Base-by-base conservation (phyloP, 2,888 invertebrate species). In the Xanthorhoe designata region DNA sequence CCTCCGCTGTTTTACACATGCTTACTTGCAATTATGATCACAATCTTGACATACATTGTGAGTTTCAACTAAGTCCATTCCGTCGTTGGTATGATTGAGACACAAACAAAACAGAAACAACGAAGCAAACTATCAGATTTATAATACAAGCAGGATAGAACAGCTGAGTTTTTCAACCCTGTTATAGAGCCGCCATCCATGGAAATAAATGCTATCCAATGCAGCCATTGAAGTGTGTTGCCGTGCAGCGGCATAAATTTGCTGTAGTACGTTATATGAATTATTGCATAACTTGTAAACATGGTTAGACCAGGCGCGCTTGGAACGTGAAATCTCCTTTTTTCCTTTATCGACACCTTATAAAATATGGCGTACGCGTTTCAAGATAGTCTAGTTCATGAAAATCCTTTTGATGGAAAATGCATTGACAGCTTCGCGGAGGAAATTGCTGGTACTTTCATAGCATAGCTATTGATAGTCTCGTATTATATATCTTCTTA, bases 251-350 rank as follows among this genome's bases (percentile, higher is more conserved):
- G 91, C 89, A 92, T 92, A 91, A 89, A 92, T 91, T 92, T 91
- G 81, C 87, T 83, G 86, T 87, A 86, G 79, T 83, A 86, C 85
- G 86, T 83, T 87, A 87, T 91, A 91, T 91, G 91, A 92, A 90
- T 92, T 91, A 92, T 91, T 88, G 88, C 89, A 89, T 90, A 90
- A 91, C 88, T 90, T 91, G 92, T 92, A 92, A 91, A 92, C 90
- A 91, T 86, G 89, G 85, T 85, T 85, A 86, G 86, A 85, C 81
- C 85, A 80, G 77, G 77, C 83, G 79, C 78, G 82, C 83, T 82
- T 72, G 80, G 79, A 79, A 83, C 84, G 80, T 78, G 78, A 80
- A 82, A 78, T 78, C 80, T 82, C 63, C 69, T 86, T 88, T 87
- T 85, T 86, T 85, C 13, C 77, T 78, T 78, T 82, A 81, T 79